phyloP scores from a whole-genome alignment of 2,113 vertebrate species.

The Ceyx cyanopectus region DNA sequence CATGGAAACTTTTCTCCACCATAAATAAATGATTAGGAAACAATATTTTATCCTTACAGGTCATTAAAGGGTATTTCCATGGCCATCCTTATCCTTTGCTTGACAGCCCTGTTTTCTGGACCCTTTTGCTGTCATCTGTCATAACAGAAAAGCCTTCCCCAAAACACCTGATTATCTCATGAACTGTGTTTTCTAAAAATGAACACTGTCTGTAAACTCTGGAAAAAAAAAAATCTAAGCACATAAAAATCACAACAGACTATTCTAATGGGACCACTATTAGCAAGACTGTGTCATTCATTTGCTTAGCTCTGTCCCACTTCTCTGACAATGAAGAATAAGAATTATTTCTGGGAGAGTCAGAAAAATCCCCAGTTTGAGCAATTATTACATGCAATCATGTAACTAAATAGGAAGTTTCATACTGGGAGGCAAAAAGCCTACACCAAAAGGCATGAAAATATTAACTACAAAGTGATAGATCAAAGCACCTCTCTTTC shows the following conservation, averaged over 20 bases:
- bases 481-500: slow-evolving; percentile 30
- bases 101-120: not conserved
- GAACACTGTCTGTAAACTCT: not conserved
- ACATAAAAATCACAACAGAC: not conserved
- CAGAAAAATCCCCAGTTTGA: not conserved
- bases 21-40: not conserved
- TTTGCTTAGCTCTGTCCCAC: not conserved
- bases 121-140: not conserved
- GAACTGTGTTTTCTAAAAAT: not conserved
- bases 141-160: not conserved
- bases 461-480: slow-evolving; percentile 43
- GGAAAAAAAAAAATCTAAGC: not conserved
- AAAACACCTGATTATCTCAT: not conserved
- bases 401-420: slow-evolving; percentile 20
- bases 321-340: not conserved
- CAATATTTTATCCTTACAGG: not conserved
- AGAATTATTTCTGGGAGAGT: not conserved
- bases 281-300: not conserved
- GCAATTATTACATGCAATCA: slow-evolving; percentile 29
- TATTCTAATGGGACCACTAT: not conserved
- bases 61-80: not conserved
- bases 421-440: slow-evolving; percentile 47
- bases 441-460: not conserved
- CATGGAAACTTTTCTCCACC: not conserved
- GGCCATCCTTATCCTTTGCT: not conserved